phyloP scores from a whole-genome alignment of 2,888 invertebrate species.

The Desoria tigrina region DNA sequence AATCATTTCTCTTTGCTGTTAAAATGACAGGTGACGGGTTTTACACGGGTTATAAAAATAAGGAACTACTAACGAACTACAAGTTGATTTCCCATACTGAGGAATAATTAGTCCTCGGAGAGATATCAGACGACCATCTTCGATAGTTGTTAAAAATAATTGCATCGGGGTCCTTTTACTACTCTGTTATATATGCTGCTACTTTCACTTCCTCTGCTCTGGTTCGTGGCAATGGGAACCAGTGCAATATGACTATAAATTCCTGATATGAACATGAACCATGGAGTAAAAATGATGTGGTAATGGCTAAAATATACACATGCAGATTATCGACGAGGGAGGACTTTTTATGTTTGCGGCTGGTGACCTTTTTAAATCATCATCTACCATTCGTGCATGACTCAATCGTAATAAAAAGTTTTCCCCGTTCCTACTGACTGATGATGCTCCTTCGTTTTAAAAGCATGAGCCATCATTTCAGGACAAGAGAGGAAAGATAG shows the following conservation, averaged over 20 bases:
- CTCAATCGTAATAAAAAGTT: constrained; percentile 18
- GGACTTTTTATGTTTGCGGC: too few relatives aligned
- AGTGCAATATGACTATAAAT: too few relatives aligned
- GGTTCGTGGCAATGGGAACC: too few relatives aligned
- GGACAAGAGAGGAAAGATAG: constrained; percentile 41
- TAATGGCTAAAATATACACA: too few relatives aligned
- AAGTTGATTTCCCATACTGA: constrained; percentile 2
- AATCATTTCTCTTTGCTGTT: constrained; percentile 18
- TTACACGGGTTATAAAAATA: constrained; percentile 1
- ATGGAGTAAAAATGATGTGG: too few relatives aligned
- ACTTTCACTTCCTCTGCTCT: not conserved
- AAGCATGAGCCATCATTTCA: not conserved
- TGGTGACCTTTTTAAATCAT: constrained; percentile 10
- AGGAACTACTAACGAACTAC: constrained; percentile 1
- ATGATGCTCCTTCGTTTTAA: too few relatives aligned
- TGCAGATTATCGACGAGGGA: too few relatives aligned
- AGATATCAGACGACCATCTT: constrained; percentile 1
- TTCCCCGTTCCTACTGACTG: too few relatives aligned
- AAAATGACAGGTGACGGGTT: constrained; percentile 23
- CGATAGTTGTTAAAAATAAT: constrained; percentile 23
- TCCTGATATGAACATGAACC: too few relatives aligned
- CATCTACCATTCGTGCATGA: constrained; percentile 13
- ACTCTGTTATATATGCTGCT: not conserved
- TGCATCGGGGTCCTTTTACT: constrained; percentile 7
- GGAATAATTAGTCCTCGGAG: constrained; percentile 21